Percentiles rank a stretch among this genome's conserved stretches.
These are phyloP conservation scores for Bolinopsis microptera DNA, from an alignment of 37 sponge, comb jelly and placozoan genomes.

Conservation along the genomic window DNA sequence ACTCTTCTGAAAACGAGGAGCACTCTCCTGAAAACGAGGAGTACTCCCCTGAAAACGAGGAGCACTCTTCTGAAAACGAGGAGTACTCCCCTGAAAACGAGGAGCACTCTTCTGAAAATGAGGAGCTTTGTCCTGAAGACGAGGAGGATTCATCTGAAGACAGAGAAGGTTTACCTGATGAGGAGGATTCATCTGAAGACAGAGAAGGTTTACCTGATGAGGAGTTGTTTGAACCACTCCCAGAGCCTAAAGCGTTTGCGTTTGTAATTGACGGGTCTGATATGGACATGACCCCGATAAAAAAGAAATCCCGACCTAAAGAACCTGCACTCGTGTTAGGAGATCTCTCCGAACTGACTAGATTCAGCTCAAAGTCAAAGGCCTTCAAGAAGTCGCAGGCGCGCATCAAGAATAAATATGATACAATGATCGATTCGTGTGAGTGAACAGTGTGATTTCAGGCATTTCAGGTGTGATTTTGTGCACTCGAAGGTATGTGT, in stretches of 20 bases:
- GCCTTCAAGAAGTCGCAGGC: neutral
- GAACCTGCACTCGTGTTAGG: conserved; percentile 10
- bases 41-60: too few relatives aligned
- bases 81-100: too few relatives aligned
- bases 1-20: too few relatives aligned
- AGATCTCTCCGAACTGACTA: neutral
- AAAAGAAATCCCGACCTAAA: neutral
- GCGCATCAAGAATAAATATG: conserved; percentile 3
- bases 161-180: neutral
- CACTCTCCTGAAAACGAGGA: too few relatives aligned
- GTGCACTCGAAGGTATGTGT: neutral
- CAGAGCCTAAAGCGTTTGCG: neutral
- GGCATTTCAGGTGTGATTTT: conserved; percentile 59
- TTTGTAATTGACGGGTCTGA: neutral
- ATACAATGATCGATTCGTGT: conserved; percentile 45
- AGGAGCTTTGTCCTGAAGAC: too few relatives aligned
- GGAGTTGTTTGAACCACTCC: neutral
- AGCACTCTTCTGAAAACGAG: too few relatives aligned
- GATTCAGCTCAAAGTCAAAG: conserved; percentile 17
- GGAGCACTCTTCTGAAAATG: too few relatives aligned
- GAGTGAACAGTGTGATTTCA: conserved; percentile 33
- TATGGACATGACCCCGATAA: neutral
- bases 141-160: neutral
- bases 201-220: neutral
- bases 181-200: neutral